Evolutionary conservation across 2,113 vertebrate genomes (phyloP), one percentile per base, ranked within the genome.

Genomic region (Dasyurus viverrinus): DNA sequence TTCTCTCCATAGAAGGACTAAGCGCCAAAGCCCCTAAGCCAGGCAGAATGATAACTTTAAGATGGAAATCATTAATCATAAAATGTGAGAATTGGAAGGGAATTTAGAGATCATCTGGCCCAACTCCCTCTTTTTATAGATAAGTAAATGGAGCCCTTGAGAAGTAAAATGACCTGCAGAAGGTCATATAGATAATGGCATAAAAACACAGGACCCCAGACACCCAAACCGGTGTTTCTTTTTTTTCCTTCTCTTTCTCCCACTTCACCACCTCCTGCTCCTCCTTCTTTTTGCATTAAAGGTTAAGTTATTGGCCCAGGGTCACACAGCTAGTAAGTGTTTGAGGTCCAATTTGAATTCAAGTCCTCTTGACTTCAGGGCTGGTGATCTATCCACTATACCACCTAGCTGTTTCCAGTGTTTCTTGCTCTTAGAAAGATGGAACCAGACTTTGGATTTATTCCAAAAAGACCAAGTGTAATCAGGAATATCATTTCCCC

Each of bases 401-500:
- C 27, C 27, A 68, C 11, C 57, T 68, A 68, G 27, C 11, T 68
- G 11, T 2, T 2, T 11, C 36, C 36, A 60, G 27, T 36, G 11
- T 60, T 30, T 60, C 57, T 60, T 60, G 57, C 2, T 60, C 27
- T 60, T 60, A 60, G 57, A 60, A 60, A 60, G 57, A 60, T 11
- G 26, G 27, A 6, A 25, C 89, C 90, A 95, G 24, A 53, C 90
- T 6, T 89, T 42, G 16, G 76, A 90, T 96, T 68, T 96, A 91
- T 48, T 46, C 54, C 24, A 27, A 91, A 90, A 7, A 94, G 27
- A 89, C 46, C 47, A 57, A 93, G 53, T 53, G 8, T 24, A 89
- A 50, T 46, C 42, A 8, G 54, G 36, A 50, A 10, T 42, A 76
- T 68, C 93, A 12, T 25, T 76, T 95, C 93, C 26, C 47, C 48